Base-by-base conservation (phyloP, 2,797 vertebrate species). In the Chelonia mydas region DNA sequence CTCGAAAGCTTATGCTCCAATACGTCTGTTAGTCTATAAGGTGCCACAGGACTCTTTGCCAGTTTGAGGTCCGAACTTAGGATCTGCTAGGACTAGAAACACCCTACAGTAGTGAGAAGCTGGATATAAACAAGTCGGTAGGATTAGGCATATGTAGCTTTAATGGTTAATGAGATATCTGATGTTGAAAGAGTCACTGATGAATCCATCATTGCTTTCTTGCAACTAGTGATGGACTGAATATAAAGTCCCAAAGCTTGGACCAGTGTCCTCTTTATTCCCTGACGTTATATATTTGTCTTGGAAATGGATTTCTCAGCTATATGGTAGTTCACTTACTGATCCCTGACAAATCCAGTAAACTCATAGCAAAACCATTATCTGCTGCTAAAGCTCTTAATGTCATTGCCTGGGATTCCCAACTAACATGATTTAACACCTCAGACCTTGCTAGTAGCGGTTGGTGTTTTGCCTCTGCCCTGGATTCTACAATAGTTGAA, bases 301-400 rank as follows among this genome's bases (percentile, higher is more conserved):
- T 90, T 76, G 25, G 57, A 92, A 92, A 33, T 82, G 5, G 51
- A 87, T 93, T 94, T 86, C 81, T 93, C 79, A 78, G n/a, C 82
- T 91, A 9, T 55, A 4, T 94, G 51, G 19, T 53, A 87, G 65
- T 87, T 93, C 72, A 78, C 55, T 93, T 93, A 84, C 92, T 96
- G 83, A 94, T 96, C 87, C 90, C 80, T 94, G 87, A 83, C 92
- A 95, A 96, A 94, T 93, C 88, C 0, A 0, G 5, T 92, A 80
- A 91, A 92, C 57, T 92, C 81, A 54, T 84, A 55, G 50, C 76
- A 87, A 95, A 88, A 53, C 77, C 1, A 5, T 95, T 96, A 78
- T 10, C 6, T 74, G 41, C 81, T 93, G 89, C 90, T 95, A 85
- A 95, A 83, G 41, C 77, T 89, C 53, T 93, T 96, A 83, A 88